Evolutionary conservation across 2,113 vertebrate genomes (phyloP).

Genomic region (Illadopsis cleaveri): DNA sequence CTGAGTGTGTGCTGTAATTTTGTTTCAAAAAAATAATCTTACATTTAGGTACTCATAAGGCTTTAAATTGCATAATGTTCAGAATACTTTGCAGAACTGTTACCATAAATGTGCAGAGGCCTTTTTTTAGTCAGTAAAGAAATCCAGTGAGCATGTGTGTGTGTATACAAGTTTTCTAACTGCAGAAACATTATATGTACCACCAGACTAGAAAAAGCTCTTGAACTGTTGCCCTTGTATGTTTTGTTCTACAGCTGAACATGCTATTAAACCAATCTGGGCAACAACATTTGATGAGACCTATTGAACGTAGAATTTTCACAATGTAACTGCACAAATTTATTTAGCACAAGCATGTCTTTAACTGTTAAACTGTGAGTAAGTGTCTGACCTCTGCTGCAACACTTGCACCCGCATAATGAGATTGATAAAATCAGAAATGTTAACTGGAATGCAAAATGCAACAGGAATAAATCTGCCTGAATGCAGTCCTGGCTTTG

Average conservation of each 20-base stretch:
- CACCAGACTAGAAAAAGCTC: neutral
- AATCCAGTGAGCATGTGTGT: neutral
- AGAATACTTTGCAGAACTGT: neutral
- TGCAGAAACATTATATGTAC: neutral
- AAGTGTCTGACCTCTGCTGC: neutral
- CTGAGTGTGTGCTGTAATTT: neutral
- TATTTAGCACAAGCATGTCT: neutral
- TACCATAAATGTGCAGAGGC: neutral
- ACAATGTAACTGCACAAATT: neutral
- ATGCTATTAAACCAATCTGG: neutral
- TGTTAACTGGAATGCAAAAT: neutral
- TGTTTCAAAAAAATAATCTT: neutral
- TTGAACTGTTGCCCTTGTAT: neutral
- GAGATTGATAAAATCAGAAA: neutral
- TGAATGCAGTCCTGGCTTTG: neutral
- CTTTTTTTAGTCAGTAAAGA: neutral
- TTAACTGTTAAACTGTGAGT: neutral
- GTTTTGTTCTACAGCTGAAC: neutral
- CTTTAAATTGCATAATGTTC: neutral
- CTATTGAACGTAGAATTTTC: neutral
- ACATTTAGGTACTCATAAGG: neutral
- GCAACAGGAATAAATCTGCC: neutral
- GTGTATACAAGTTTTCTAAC: neutral
- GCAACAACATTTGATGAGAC: neutral
- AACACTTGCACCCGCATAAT: neutral